Evolutionary conservation across 2,113 vertebrate species (phyloP).

Genomic region (Rhombomys opimus): DNA sequence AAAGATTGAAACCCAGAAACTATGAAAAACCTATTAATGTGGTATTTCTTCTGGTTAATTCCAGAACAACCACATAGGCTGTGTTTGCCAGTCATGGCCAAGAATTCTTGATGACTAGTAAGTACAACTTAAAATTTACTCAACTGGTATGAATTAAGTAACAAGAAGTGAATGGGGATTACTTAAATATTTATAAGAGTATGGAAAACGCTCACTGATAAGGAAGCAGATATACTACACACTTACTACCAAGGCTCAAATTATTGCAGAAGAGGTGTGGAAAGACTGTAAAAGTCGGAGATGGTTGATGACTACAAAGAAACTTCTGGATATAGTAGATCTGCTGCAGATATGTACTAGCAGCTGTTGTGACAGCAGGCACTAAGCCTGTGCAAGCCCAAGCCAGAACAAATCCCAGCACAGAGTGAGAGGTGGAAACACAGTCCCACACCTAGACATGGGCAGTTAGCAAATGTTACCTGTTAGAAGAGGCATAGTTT

Average conservation of each 20-base stretch:
- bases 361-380: neutral
- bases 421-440: neutral
- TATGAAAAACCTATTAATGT: neutral
- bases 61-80: neutral
- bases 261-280: neutral
- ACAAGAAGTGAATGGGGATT: neutral
- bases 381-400: neutral
- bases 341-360: neutral
- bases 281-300: neutral
- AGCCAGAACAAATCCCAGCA: neutral
- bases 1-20: neutral
- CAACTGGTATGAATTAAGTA: neutral
- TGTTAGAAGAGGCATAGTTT: neutral
- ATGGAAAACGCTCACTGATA: neutral
- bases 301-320: neutral
- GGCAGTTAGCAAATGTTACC: neutral
- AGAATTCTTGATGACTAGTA: neutral
- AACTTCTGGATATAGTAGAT: neutral
- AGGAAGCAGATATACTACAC: neutral
- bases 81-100: neutral
- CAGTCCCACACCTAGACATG: neutral
- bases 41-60: neutral
- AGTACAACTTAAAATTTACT: neutral
- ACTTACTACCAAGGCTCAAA: neutral
- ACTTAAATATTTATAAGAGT: neutral